Conservation (phyloP, 2,797 vertebrate genomes). For the Epinephelus awoara region DNA sequence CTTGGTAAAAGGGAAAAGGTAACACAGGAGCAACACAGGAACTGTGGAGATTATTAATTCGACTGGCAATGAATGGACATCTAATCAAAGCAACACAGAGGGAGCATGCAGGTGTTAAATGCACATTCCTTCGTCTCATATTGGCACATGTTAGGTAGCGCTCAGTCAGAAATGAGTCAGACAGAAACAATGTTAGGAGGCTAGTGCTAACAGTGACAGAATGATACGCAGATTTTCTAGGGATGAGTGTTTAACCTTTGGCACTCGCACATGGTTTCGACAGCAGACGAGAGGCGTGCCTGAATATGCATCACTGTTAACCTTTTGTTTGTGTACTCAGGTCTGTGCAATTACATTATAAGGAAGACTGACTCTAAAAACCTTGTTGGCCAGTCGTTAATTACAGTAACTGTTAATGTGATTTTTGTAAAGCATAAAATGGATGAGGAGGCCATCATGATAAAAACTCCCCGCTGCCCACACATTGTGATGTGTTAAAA, state of each 20-base stretch:
- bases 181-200: constrained; percentile 62
- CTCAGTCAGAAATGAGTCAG: constrained; percentile 65
- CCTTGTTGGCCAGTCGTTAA: neutral
- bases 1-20: constrained; percentile 46
- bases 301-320: constrained; percentile 2
- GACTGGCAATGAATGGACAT: constrained; percentile 70
- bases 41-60: constrained; percentile 68
- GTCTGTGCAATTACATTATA: constrained; percentile 24
- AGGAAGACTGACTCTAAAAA: constrained; percentile 28
- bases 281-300: constrained; percentile 35
- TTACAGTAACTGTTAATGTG: constrained; percentile 20
- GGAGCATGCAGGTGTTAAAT: constrained; percentile 76
- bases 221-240: constrained; percentile 33
- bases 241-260: constrained; percentile 68
- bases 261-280: constrained; percentile 64
- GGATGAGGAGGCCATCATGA: constrained; percentile 1
- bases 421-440: constrained; percentile 13
- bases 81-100: constrained; percentile 77
- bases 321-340: constrained; percentile 35
- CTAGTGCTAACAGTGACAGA: constrained; percentile 61
- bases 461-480: constrained; percentile 26
- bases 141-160: constrained; percentile 66
- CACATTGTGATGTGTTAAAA: constrained; percentile 42
- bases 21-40: constrained; percentile 60
- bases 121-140: constrained; percentile 64